phyloP scores from a whole-genome alignment of 2,888 invertebrate species.

The Hofmannophila pseudospretella region DNA sequence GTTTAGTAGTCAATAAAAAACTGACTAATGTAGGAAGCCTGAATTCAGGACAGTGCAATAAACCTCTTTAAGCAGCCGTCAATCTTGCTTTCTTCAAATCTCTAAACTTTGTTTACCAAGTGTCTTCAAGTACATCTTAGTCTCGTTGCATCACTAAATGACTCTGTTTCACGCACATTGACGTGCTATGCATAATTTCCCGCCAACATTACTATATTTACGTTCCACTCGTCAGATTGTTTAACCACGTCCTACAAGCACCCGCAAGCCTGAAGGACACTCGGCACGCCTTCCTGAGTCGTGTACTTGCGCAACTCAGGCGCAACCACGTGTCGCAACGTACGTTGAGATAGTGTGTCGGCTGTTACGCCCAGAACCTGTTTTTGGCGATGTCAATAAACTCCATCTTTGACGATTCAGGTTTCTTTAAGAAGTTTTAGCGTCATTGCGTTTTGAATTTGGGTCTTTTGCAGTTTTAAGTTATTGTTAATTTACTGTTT shows the following conservation, averaged over 20 bases:
- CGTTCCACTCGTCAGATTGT: conserved; percentile 21
- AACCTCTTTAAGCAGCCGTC: no score
- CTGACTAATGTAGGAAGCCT: no score
- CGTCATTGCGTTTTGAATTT: background rate
- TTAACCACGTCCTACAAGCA: conserved; percentile 16
- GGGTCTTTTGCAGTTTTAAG: no score
- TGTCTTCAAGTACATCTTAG: no score
- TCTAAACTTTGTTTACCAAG: no score
- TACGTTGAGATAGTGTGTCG: background rate
- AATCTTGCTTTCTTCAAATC: no score
- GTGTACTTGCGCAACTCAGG: conserved; percentile 27
- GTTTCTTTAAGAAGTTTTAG: background rate
- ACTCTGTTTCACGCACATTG: background rate
- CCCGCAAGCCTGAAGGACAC: conserved; percentile 26
- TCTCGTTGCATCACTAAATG: no score
- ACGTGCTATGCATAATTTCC: background rate
- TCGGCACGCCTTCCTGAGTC: conserved; percentile 20
- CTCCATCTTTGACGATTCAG: background rate
- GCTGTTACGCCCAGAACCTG: background rate
- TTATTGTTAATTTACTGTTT: no score
- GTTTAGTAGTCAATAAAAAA: no score
- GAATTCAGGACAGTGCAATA: no score
- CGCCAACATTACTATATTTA: conserved; percentile 23
- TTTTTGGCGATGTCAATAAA: conserved; percentile 10
- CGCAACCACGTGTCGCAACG: conserved; percentile 1